phyloP scores from a whole-genome alignment of 1,140 invertebrate species.

The Antheraea mylitta region DNA sequence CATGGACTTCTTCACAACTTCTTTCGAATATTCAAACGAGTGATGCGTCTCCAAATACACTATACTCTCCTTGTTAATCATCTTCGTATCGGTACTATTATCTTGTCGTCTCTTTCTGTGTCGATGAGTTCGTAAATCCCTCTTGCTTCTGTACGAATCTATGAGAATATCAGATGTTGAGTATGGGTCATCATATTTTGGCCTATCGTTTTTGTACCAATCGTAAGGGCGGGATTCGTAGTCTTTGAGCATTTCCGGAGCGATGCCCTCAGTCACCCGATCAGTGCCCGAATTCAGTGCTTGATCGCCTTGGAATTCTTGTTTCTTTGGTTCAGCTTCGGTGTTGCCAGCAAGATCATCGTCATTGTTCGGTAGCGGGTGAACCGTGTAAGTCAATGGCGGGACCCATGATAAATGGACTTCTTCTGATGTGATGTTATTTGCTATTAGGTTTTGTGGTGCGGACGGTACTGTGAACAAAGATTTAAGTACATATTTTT shows the following conservation, averaged over 20 bases:
- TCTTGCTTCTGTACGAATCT: conserved; percentile 45
- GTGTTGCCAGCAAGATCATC: conserved; percentile 9
- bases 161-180: conserved; percentile 47
- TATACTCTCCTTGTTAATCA: conserved; percentile 35
- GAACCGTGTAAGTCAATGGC: conserved; percentile 84
- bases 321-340: conserved; percentile 34
- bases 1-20: conserved; percentile 55
- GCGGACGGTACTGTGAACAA: conserved; percentile 86
- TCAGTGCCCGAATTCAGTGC: conserved; percentile 39
- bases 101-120: conserved; percentile 68
- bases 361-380: conserved; percentile 79
- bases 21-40: conserved; percentile 41
- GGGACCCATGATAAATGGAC: conserved; percentile 89
- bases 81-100: conserved; percentile 42
- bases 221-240: conserved; percentile 40
- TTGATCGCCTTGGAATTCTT: conserved; percentile 47
- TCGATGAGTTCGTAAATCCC: conserved; percentile 53
- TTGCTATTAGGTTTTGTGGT: conserved; percentile 88
- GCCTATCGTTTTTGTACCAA: conserved; percentile 52
- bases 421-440: conserved; percentile 86
- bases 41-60: conserved; percentile 46
- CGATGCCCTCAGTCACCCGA: conserved; percentile 21
- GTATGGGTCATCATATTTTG: conserved; percentile 55
- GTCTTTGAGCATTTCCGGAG: conserved; percentile 41
- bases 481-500: background rate